Percentiles rank a stretch among this genome's conserved stretches.
These are phyloP conservation scores for Resseliella maxima DNA, from an alignment of 2,888 invertebrate genomes.

Conservation along the genomic window DNA sequence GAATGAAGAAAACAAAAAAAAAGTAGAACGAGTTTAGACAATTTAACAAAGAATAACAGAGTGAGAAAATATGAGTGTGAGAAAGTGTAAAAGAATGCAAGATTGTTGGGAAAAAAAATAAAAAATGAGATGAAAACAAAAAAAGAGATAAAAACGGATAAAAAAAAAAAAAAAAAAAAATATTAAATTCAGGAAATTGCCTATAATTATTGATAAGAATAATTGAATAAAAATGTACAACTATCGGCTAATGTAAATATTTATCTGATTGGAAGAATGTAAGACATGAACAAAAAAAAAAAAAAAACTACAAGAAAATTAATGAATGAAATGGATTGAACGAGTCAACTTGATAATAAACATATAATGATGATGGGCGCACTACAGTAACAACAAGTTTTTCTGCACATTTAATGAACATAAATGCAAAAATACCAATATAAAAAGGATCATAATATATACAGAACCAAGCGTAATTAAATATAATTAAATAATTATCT, in stretches of 20 bases:
- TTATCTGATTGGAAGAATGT: no score
- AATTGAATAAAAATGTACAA: no score
- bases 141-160: no score
- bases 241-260: no score
- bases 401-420: not conserved
- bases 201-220: no score
- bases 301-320: not conserved
- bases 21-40: slow-evolving; percentile 56
- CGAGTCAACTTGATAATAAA: not conserved
- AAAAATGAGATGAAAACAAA: no score
- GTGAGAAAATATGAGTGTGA: not conserved
- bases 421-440: not conserved
- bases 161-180: no score
- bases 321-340: not conserved
- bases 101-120: no score
- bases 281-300: not conserved
- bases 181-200: no score
- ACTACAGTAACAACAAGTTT: slow-evolving; percentile 2
- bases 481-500: slow-evolving; percentile 31
- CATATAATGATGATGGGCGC: not conserved
- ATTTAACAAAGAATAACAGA: no score
- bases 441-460: not conserved
- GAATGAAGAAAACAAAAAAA: slow-evolving; percentile 57
- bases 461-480: not conserved
- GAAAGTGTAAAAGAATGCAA: no score